Conservation (phyloP, 2,113 vertebrate species). For the Garra rufa region DNA sequence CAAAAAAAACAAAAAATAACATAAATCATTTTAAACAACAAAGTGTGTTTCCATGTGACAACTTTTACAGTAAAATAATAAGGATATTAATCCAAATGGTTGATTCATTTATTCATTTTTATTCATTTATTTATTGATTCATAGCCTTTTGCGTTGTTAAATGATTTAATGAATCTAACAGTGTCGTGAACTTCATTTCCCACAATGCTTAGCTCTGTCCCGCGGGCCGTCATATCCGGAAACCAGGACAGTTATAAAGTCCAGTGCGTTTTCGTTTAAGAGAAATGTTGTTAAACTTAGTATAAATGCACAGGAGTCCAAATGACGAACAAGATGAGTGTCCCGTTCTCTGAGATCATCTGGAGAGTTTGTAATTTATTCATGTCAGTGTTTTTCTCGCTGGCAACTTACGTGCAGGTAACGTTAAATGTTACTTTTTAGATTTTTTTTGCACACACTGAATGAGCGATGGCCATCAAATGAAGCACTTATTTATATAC, state of each 20-base stretch:
- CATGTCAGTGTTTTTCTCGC: conserved; percentile 76
- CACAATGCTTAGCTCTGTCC: conserved; percentile 21
- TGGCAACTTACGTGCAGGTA: conserved; percentile 78
- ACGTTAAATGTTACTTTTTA: not conserved
- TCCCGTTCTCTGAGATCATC: conserved; percentile 14
- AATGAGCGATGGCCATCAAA: not conserved
- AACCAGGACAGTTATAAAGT: not conserved
- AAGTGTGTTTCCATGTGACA: too few relatives aligned
- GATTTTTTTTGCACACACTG: not conserved
- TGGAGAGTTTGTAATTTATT: conserved; percentile 69
- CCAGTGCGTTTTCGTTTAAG: not conserved
- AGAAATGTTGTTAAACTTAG: not conserved
- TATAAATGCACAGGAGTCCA: not conserved
- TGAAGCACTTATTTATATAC: not conserved
- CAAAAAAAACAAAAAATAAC: too few relatives aligned
- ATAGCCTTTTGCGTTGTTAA: not conserved
- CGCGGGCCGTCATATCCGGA: not conserved
- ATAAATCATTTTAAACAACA: too few relatives aligned
- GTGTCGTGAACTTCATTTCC: conserved; percentile 49
- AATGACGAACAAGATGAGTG: not conserved
- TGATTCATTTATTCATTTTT: not conserved
- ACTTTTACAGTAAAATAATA: too few relatives aligned
- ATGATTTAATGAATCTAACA: not conserved
- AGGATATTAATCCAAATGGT: too few relatives aligned
- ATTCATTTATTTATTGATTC: too few relatives aligned